A percentile compares a stretch with the other conserved stretches of the same genome.
Evolutionary conservation across 2,113 vertebrate species (phyloP).

Genomic region (Myocastor coypus): DNA sequence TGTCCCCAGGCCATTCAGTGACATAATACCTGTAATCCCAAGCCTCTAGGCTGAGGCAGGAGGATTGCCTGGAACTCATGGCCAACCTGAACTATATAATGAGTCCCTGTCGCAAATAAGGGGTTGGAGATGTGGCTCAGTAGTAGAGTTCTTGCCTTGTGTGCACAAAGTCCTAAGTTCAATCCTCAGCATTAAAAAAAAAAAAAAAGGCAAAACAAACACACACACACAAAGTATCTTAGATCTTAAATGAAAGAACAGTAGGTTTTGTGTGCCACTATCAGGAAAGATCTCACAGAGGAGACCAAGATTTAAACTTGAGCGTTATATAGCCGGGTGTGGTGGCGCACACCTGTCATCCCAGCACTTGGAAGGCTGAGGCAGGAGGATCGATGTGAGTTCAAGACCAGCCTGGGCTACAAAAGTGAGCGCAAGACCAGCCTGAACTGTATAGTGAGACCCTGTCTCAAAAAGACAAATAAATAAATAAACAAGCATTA

Average conservation of each 20-base stretch:
- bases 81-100: neutral
- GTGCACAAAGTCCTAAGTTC: neutral
- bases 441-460: no score
- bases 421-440: no score
- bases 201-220: no score
- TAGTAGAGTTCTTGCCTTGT: neutral
- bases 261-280: constrained; percentile 34
- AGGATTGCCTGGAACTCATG: neutral
- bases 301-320: constrained; percentile 51
- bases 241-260: constrained; percentile 16
- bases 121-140: neutral
- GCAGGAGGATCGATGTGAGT: no score
- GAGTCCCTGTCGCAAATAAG: neutral
- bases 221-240: neutral
- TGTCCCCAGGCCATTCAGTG: neutral
- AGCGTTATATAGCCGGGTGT: no score
- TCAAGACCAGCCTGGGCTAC: no score
- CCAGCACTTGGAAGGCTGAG: no score
- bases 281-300: constrained; percentile 47
- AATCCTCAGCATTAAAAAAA: neutral
- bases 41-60: neutral
- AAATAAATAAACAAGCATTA: constrained; percentile 1
- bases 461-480: no score
- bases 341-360: no score
- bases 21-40: neutral